A percentile compares a stretch with the other conserved stretches of the same genome.
These are phyloP conservation scores for Tribolium freemani DNA, from an alignment of 2,888 invertebrate species.

Conservation along the genomic window DNA sequence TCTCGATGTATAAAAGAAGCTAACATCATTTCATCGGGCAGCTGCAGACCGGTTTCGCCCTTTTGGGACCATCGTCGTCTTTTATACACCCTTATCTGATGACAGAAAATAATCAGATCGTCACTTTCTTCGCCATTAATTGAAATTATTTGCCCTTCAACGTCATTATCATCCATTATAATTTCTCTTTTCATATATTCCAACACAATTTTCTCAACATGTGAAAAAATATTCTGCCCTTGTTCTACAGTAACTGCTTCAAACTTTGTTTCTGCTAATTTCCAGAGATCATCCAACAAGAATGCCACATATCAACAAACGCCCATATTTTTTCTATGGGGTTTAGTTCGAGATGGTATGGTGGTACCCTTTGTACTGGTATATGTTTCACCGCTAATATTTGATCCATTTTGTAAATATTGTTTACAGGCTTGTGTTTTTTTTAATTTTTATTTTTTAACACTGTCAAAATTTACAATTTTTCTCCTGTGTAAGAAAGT, in stretches of 20 bases:
- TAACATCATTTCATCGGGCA: too few species aligned
- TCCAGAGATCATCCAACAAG: slow-evolving; percentile 41
- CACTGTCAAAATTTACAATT: too few species aligned
- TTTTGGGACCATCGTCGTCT: too few species aligned
- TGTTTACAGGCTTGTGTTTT: slow-evolving; percentile 28
- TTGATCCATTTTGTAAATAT: slow-evolving; percentile 41
- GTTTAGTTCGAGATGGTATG: slow-evolving; percentile 53
- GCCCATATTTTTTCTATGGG: slow-evolving; percentile 56
- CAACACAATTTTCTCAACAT: not conserved
- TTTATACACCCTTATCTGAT: slow-evolving; percentile 3
- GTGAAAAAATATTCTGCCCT: slow-evolving; percentile 25
- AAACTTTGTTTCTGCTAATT: slow-evolving; percentile 42
- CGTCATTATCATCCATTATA: slow-evolving; percentile 1
- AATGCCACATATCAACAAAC: slow-evolving; percentile 47
- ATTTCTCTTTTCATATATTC: not conserved
- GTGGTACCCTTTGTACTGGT: slow-evolving; percentile 47
- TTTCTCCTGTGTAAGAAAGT: too few species aligned
- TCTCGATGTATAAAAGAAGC: too few species aligned
- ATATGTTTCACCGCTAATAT: not conserved
- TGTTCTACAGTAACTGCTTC: slow-evolving; percentile 23
- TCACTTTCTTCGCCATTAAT: not conserved
- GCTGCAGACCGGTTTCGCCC: too few species aligned
- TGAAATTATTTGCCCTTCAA: slow-evolving; percentile 9
- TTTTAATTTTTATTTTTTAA: too few species aligned
- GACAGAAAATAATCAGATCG: slow-evolving; percentile 1